Conservation (phyloP, 2,113 vertebrate species). For the Cairina moschata region DNA sequence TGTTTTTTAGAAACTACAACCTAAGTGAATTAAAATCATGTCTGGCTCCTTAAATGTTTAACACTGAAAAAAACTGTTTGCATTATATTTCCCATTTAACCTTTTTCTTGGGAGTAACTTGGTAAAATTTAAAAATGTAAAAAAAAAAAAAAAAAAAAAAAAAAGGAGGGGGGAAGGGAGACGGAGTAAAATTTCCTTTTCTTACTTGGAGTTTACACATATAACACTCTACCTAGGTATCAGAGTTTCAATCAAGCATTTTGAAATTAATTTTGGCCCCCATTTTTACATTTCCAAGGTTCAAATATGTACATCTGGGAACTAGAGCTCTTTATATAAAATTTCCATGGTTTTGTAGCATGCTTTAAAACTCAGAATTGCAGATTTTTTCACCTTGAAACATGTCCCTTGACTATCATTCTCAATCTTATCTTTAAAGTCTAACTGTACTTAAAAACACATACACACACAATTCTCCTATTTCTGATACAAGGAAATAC, state of each 20-base stretch:
- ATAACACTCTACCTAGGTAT: background rate
- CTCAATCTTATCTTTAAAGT: background rate
- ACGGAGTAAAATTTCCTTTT: background rate
- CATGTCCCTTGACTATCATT: accelerated
- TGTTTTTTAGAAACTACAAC: background rate
- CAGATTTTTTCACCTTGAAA: background rate
- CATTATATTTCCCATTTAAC: background rate
- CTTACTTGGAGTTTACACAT: background rate
- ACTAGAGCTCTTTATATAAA: background rate
- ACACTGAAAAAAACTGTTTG: background rate
- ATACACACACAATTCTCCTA: background rate
- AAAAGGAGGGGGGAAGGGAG: too few species aligned
- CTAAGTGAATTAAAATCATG: background rate
- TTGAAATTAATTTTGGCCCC: background rate
- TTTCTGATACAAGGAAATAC: background rate
- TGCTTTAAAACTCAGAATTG: background rate
- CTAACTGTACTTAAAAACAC: background rate
- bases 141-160: too few species aligned
- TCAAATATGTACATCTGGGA: background rate
- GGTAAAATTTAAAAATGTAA: background rate
- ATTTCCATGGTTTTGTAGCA: background rate
- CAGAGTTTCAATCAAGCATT: background rate
- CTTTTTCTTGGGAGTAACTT: background rate
- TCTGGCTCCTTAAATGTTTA: background rate
- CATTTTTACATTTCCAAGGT: background rate